phyloP scores from a whole-genome alignment of 2,888 invertebrate genomes.

The Drosophila stalkeri region DNA sequence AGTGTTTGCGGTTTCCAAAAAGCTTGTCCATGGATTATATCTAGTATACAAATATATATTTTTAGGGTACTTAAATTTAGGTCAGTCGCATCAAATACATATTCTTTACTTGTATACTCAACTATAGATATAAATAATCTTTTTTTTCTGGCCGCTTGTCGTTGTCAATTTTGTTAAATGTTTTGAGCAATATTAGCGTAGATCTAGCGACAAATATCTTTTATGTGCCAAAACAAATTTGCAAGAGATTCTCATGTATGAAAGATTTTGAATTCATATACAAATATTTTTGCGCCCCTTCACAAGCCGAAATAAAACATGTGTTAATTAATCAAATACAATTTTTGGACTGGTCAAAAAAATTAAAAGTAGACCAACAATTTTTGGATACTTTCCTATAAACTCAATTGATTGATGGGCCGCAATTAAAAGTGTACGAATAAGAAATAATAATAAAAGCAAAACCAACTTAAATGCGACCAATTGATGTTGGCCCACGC shows the following conservation, averaged over 20 bases:
- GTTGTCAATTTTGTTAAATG: constrained; percentile 77
- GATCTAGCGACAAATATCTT: constrained; percentile 59
- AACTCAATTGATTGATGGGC: constrained; percentile 45
- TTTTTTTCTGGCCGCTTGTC: constrained; percentile 54
- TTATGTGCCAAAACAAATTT: constrained; percentile 71
- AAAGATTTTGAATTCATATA: constrained; percentile 50
- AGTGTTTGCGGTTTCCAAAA: constrained; percentile 2
- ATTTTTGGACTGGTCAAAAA: constrained; percentile 41
- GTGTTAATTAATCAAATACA: constrained; percentile 62
- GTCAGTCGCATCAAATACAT: constrained; percentile 40
- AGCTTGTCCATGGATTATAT: not conserved
- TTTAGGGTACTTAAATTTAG: constrained; percentile 56
- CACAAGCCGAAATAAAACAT: constrained; percentile 38
- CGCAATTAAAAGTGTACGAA: constrained; percentile 34
- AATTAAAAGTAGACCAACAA: constrained; percentile 20
- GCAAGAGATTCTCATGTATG: constrained; percentile 50
- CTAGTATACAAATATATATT: not conserved
- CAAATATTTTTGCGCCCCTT: constrained; percentile 29
- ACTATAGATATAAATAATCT: not conserved
- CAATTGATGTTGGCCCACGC: constrained; percentile 54
- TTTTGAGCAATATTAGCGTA: constrained; percentile 70
- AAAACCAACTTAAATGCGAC: constrained; percentile 36
- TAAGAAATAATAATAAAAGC: constrained; percentile 15
- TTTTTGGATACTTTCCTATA: constrained; percentile 24
- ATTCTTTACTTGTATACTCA: not conserved